Conservation (phyloP, 2,888 invertebrate species). For the Heliconius hortense region DNA sequence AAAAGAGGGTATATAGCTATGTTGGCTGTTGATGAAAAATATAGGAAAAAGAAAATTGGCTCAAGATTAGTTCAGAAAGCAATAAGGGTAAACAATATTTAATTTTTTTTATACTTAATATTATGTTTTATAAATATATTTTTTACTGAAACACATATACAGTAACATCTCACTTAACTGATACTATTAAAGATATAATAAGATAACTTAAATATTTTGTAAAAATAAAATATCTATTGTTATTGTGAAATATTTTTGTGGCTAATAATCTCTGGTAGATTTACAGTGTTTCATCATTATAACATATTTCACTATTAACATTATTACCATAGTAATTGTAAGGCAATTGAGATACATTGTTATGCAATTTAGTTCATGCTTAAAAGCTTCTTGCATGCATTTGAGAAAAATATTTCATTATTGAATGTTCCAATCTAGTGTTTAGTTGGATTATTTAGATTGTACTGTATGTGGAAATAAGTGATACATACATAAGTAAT, state of each 20-base stretch:
- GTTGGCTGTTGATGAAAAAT: constrained; percentile 98
- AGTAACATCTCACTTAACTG: not conserved
- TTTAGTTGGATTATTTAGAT: not conserved
- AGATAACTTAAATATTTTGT: not conserved
- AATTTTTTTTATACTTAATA: not conserved
- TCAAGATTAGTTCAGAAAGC: constrained; percentile 90
- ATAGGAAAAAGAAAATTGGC: constrained; percentile 96
- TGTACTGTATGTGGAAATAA: not conserved
- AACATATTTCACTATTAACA: not conserved
- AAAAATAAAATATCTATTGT: too few relatives aligned
- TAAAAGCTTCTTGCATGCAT: not conserved
- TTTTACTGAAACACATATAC: not conserved
- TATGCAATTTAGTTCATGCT: not conserved
- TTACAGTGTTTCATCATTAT: not conserved
- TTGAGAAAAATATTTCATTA: not conserved
- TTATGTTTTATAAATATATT: not conserved
- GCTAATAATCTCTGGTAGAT: not conserved
- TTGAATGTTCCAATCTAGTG: not conserved
- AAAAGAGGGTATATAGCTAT: constrained; percentile 99
- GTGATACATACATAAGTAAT: too few relatives aligned
- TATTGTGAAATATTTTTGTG: not conserved
- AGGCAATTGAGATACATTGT: not conserved
- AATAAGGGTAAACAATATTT: constrained; percentile 82
- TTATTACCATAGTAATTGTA: not conserved
- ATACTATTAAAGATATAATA: not conserved